A percentile compares a stretch with the other conserved stretches of the same genome.
phyloP scores from a whole-genome alignment of 1,140 invertebrate species.

The Philaenus spumarius region DNA sequence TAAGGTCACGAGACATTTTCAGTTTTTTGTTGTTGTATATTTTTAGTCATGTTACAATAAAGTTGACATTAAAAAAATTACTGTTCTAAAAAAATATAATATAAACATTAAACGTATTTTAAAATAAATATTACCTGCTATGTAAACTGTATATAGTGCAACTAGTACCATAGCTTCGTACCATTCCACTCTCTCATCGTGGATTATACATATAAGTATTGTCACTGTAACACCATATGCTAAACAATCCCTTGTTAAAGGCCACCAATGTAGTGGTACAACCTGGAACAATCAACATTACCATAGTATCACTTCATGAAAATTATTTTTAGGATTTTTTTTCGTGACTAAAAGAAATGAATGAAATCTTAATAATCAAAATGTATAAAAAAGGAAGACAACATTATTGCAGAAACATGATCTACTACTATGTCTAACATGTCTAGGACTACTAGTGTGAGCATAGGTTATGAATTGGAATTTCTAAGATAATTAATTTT shows the following conservation, averaged over 20 bases:
- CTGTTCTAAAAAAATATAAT: background rate
- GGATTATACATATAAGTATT: slow-evolving; percentile 79
- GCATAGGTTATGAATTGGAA: too few species aligned
- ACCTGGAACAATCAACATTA: slow-evolving; percentile 49
- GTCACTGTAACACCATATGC: slow-evolving; percentile 84
- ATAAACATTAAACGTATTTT: background rate
- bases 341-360: too few species aligned
- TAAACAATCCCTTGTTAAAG: slow-evolving; percentile 80
- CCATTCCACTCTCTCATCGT: slow-evolving; percentile 82
- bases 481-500: too few species aligned
- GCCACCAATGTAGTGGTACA: slow-evolving; percentile 87
- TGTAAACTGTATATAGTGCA: slow-evolving; percentile 71
- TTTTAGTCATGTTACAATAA: background rate
- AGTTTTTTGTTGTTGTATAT: background rate
- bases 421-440: too few species aligned
- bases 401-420: too few species aligned
- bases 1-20: background rate
- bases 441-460: too few species aligned
- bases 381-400: too few species aligned
- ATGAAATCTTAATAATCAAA: too few species aligned
- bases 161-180: slow-evolving; percentile 77
- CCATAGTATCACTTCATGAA: too few species aligned
- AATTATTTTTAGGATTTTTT: too few species aligned
- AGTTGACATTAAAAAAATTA: background rate
- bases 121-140: slow-evolving; percentile 43